Evolutionary conservation across 2,888 invertebrate species (phyloP).

Genomic region (Melangyna quadrimaculata): DNA sequence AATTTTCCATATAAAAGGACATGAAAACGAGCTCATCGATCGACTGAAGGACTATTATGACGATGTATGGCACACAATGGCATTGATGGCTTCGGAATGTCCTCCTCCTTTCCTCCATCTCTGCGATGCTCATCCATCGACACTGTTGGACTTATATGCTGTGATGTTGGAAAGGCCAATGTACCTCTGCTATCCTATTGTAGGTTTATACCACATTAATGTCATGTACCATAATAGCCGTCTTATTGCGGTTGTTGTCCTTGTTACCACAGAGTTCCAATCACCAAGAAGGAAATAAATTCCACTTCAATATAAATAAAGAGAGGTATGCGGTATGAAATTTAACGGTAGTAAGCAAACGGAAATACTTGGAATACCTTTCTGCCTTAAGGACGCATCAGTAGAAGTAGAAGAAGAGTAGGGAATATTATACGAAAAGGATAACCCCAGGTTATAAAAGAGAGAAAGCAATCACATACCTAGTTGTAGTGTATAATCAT

Average conservation of each 20-base stretch:
- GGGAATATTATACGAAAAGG: neutral
- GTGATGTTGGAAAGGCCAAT: constrained; percentile 29
- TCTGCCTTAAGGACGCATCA: neutral
- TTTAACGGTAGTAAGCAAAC: constrained; percentile 47
- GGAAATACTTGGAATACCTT: constrained; percentile 55
- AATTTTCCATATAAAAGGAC: constrained; percentile 52
- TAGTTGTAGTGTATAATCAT: neutral
- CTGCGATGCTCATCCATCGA: neutral
- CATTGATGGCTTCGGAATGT: constrained; percentile 37
- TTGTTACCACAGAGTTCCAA: constrained; percentile 44
- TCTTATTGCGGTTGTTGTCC: constrained; percentile 39
- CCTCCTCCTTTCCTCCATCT: neutral
- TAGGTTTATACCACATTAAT: neutral
- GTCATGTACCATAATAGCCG: constrained; percentile 11
- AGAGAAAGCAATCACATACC: neutral
- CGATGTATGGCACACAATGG: constrained; percentile 15
- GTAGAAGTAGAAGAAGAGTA: neutral
- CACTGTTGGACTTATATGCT: neutral
- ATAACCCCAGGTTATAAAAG: neutral
- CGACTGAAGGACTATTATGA: constrained; percentile 24
- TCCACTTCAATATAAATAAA: constrained; percentile 55
- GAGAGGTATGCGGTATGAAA: constrained; percentile 66
- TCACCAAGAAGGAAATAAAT: constrained; percentile 64
- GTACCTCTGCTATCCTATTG: neutral
- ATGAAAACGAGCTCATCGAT: constrained; percentile 50